Evolutionary conservation across 2,113 vertebrate species (phyloP).

Genomic region (Apteryx mantelli): DNA sequence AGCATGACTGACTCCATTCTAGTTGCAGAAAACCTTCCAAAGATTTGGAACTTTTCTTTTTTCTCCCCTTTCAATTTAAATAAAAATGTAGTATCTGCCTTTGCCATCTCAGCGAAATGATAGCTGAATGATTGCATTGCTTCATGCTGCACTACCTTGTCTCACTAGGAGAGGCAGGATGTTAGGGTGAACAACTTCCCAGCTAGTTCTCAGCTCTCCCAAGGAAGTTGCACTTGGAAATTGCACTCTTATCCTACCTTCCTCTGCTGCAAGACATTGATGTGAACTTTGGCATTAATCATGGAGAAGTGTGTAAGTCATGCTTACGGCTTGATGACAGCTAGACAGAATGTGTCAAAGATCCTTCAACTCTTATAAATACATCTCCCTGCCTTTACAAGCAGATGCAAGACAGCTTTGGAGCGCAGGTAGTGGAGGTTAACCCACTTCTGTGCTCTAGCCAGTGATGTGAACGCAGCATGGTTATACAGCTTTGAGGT

Average conservation of each 20-base stretch:
- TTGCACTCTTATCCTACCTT: background rate
- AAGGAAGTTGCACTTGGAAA: background rate
- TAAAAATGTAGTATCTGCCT: background rate
- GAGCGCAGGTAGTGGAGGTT: background rate
- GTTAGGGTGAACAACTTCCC: background rate
- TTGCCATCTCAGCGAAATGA: background rate
- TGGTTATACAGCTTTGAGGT: background rate
- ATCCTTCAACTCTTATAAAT: background rate
- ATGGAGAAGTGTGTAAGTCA: background rate
- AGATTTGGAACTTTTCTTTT: background rate
- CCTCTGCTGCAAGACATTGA: background rate
- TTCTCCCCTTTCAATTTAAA: background rate
- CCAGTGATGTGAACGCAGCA: accelerated
- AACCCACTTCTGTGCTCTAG: background rate
- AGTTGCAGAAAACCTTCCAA: background rate
- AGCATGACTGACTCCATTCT: background rate
- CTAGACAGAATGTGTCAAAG: background rate
- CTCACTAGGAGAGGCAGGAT: background rate
- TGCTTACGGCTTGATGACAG: background rate
- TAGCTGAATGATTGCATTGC: background rate
- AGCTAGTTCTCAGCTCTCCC: background rate
- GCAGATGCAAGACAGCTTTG: background rate
- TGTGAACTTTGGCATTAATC: background rate
- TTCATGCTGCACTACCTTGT: background rate
- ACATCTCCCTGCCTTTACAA: background rate